Base-by-base conservation (phyloP, 2,888 invertebrate species). In the Chrysopilus asiliformis region DNA sequence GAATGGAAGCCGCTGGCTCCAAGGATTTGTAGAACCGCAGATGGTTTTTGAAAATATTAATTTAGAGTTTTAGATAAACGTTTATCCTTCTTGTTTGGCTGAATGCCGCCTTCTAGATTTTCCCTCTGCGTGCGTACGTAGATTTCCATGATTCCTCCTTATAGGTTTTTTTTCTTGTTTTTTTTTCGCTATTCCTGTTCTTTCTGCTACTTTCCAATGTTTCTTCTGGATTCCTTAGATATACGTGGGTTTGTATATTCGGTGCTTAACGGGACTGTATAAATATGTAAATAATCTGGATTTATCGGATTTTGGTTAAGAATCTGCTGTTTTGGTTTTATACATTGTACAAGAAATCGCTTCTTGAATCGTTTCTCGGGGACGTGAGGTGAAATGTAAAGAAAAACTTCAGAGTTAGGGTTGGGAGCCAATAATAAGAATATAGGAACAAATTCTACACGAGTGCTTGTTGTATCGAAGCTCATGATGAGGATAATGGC, bases 211-310 rank as follows among this genome's bases (percentile, higher is more conserved):
- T 22, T 22, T 22, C n/a, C n/a, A 22, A 22, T 22, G 28, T 26
- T 28, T 28, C 28, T 15, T 12, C n/a, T 28, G 20, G 20, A 31
- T 31, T 22, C 7, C 20, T 32, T 20, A 14, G 32, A 32, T 7
- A 13, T 7, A 6, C 26, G 7, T 12, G 26, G 13, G 12, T 15
- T 12, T 29, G 14, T 13, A 18, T 7, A 12, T 31, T 31, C 16
- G 5, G 29, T 29, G 5, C 4, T 29, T 7, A 15, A 10, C 31
- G 19, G 19, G 27, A 40, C 40, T 37, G 31, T 17, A 40, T 40
- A 40, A 40, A 37, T 40, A 40, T 40, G 40, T 37, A 40, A 40
- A 40, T 40, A 36, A 40, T 40, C 40, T 34, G 40, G 40, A 37
- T 40, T 40, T 40, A 40, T 40, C 40, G 37, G 37, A 40, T 40